Evolutionary conservation across 1,140 invertebrate genomes (phyloP).

Genomic region (Bicyclus anynana): DNA sequence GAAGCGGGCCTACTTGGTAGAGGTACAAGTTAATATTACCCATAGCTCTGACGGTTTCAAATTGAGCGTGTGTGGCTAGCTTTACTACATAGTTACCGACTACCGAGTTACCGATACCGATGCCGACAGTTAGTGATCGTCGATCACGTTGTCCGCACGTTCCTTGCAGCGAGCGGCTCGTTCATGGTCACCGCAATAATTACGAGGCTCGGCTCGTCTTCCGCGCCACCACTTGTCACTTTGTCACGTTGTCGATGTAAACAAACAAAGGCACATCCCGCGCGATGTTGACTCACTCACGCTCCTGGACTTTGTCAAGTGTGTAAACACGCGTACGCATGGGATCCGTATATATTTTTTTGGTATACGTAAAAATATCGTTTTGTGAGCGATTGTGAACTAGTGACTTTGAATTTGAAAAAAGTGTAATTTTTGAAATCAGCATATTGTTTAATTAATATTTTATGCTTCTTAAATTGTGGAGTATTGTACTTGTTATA

Average conservation of each 20-base stretch:
- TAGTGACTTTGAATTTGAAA: no score
- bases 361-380: background rate
- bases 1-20: no score
- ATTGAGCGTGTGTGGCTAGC: no score
- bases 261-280: slow-evolving; percentile 50
- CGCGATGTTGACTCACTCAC: slow-evolving; percentile 44
- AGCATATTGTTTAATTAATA: no score
- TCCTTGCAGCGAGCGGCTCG: slow-evolving; percentile 16
- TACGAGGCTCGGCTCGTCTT: slow-evolving; percentile 6
- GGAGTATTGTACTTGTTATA: no score
- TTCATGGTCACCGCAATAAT: slow-evolving; percentile 18
- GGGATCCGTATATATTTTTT: background rate
- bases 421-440: no score
- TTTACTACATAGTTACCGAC: no score
- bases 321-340: slow-evolving; percentile 36
- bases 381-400: background rate
- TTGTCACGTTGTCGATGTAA: slow-evolving; percentile 46
- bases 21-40: no score
- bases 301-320: slow-evolving; percentile 30
- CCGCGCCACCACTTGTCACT: slow-evolving; percentile 21
- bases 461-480: no score
- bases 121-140: slow-evolving; percentile 47
- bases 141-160: slow-evolving; percentile 45
- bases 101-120: no score
- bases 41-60: no score